Conservation (phyloP, 2,888 invertebrate genomes). For the Amblyteles armatorius region DNA sequence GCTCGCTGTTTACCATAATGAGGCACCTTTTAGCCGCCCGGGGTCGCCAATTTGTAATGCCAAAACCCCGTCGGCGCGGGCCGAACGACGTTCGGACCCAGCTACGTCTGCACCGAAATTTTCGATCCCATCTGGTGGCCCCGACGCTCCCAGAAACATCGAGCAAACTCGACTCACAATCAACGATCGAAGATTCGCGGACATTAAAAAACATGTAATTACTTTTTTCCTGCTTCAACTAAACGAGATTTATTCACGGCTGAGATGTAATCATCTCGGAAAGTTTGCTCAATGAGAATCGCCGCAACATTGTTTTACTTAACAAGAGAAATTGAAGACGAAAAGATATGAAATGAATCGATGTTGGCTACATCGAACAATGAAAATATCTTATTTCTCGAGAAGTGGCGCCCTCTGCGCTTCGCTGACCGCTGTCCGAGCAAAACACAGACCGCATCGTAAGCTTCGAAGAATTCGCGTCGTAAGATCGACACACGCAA, state of each 20-base stretch:
- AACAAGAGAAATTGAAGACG: not conserved
- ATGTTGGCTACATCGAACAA: not conserved
- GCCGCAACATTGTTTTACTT: no score
- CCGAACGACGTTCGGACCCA: slow-evolving; percentile 16
- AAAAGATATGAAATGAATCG: not conserved
- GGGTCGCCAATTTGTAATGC: slow-evolving; percentile 40
- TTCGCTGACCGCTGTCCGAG: not conserved
- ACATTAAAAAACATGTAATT: not conserved
- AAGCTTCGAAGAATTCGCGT: not conserved
- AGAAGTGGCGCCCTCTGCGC: slow-evolving; percentile 1
- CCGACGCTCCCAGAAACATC: not conserved
- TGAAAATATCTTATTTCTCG: not conserved
- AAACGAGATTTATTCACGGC: slow-evolving; percentile 2
- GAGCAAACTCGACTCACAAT: not conserved
- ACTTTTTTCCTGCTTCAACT: not conserved
- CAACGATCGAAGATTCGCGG: not conserved
- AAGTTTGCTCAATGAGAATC: not conserved
- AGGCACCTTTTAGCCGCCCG: slow-evolving; percentile 19
- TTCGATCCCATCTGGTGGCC: not conserved
- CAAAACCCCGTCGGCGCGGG: slow-evolving; percentile 25
- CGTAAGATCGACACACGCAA: not conserved
- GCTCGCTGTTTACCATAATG: slow-evolving; percentile 47
- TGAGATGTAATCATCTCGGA: not conserved
- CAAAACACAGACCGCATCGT: not conserved
- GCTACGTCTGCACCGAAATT: not conserved